These are phyloP conservation scores for Xenopus borealis DNA, from an alignment of 2,113 vertebrate species.

Conservation along the genomic window DNA sequence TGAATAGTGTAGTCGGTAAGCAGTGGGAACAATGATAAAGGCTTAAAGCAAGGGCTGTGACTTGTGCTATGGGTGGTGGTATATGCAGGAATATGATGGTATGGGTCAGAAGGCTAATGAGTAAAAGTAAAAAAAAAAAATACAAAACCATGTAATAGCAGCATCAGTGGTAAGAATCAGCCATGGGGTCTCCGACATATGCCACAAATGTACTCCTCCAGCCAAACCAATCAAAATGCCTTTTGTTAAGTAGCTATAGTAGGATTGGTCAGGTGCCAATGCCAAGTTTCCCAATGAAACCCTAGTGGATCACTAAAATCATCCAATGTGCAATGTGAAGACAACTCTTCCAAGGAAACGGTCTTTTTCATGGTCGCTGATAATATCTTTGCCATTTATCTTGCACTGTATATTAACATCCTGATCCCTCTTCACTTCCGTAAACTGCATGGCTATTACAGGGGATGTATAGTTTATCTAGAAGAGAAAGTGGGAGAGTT, in stretches of 20 bases:
- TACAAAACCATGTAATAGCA: too few relatives aligned
- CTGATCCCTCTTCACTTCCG: slow-evolving; percentile 66
- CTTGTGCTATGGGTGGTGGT: too few relatives aligned
- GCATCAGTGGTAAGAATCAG: too few relatives aligned
- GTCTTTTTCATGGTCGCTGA: slow-evolving; percentile 81
- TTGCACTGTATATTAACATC: slow-evolving; percentile 82
- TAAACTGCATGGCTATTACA: slow-evolving; percentile 85
- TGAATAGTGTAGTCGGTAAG: too few relatives aligned
- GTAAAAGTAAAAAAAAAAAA: too few relatives aligned
- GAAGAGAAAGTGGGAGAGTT: slow-evolving; percentile 18
- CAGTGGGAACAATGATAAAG: too few relatives aligned
- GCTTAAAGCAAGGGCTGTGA: too few relatives aligned
- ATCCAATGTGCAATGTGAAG: slow-evolving; percentile 81
- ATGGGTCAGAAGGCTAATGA: too few relatives aligned
- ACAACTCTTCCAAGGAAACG: slow-evolving; percentile 86
- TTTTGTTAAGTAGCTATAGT: neutral
- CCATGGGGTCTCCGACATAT: neutral
- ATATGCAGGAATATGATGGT: too few relatives aligned
- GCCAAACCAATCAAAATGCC: neutral
- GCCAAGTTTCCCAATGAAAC: neutral
- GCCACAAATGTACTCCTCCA: neutral
- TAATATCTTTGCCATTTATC: slow-evolving; percentile 84
- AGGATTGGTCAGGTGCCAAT: neutral
- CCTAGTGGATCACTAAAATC: slow-evolving; percentile 52
- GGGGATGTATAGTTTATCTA: slow-evolving; percentile 93